Percentiles rank a stretch among this genome's conserved stretches.
Conservation (phyloP, 2,797 vertebrate species). For the Esox lucius region DNA sequence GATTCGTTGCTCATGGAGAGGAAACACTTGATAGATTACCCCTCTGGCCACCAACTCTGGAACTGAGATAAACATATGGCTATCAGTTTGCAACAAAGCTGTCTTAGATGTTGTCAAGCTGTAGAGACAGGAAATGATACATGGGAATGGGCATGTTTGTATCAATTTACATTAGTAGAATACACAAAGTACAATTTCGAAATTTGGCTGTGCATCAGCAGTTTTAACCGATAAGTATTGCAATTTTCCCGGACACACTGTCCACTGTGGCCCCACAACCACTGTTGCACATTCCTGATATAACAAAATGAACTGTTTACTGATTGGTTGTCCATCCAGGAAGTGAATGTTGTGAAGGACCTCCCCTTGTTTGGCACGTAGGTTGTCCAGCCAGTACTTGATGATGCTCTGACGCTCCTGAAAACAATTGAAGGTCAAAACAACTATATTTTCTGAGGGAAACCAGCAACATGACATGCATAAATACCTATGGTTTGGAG, state of each 20-base stretch:
- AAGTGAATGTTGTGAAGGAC: constrained; percentile 91
- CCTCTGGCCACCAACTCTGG: constrained; percentile 86
- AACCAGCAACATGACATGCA: not conserved
- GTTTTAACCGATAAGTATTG: no score
- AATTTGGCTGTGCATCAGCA: no score
- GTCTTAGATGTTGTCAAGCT: not conserved
- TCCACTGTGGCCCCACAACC: no score
- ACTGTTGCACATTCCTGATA: not conserved
- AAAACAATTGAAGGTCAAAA: not conserved
- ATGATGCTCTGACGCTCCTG: constrained; percentile 94
- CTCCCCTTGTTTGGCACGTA: constrained; percentile 90
- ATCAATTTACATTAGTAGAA: no score
- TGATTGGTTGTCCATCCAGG: constrained; percentile 92
- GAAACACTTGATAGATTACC: constrained; percentile 90
- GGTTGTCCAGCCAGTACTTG: constrained; percentile 90
- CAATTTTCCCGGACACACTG: no score
- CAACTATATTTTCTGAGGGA: not conserved
- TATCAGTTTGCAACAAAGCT: not conserved
- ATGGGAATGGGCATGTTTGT: no score
- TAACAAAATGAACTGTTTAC: constrained; percentile 67
- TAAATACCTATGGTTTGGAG: not conserved
- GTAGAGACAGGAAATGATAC: not conserved
- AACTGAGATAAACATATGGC: constrained; percentile 64
- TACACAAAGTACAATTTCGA: no score
- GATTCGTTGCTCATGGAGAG: constrained; percentile 90